A percentile compares a stretch with the other conserved stretches of the same genome.
phyloP scores from a whole-genome alignment of 2,797 vertebrate genomes.

The Amblyopsis hoosieri region DNA sequence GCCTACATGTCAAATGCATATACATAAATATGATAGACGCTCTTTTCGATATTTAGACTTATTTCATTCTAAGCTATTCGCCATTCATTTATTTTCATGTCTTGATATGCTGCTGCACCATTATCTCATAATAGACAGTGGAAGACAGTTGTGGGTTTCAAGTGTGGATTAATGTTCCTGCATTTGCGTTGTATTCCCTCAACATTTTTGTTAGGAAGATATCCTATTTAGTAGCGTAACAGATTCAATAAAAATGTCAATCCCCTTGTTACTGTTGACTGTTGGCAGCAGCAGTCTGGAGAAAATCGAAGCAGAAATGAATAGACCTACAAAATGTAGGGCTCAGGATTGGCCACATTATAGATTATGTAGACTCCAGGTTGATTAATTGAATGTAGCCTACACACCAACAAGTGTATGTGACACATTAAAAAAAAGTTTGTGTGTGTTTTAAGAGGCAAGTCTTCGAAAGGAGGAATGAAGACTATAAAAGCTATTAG shows the following conservation, averaged over 20 bases:
- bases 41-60: conserved; percentile 56
- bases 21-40: conserved; percentile 42
- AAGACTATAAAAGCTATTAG: conserved; percentile 35
- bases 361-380: background rate
- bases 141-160: conserved; percentile 7
- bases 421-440: background rate
- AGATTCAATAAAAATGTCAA: conserved; percentile 18
- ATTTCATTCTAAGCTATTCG: conserved; percentile 34
- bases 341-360: conserved; percentile 22
- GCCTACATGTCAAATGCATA: conserved; percentile 18
- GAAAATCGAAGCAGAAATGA: conserved; percentile 25
- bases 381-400: background rate
- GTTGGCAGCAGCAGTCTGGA: conserved; percentile 30
- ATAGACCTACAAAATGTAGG: conserved; percentile 27
- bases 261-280: too few species aligned
- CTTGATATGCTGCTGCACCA: conserved; percentile 56
- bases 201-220: conserved; percentile 7
- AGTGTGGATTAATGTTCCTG: background rate
- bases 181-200: background rate
- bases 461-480: conserved; percentile 23
- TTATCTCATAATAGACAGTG: conserved; percentile 28
- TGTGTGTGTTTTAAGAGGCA: conserved; percentile 14
- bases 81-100: conserved; percentile 57
- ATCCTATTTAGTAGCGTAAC: conserved; percentile 31
- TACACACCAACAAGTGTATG: background rate